phyloP scores from a whole-genome alignment of 2,797 vertebrate species.

The Etheostoma nigrum region DNA sequence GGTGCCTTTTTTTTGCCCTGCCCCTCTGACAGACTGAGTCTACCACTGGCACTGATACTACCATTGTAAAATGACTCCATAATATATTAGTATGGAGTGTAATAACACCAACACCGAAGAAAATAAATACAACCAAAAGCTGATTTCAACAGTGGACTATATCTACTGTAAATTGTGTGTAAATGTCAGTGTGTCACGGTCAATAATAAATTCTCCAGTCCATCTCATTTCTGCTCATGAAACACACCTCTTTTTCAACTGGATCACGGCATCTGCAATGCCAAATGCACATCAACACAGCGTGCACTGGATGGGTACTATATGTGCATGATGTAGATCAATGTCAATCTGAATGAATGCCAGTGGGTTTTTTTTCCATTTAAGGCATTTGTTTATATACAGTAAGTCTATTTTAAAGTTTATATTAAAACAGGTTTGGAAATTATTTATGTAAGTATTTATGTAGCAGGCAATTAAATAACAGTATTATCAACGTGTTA shows the following conservation, averaged over 20 bases:
- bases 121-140: not conserved
- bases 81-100: not conserved
- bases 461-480: not conserved
- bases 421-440: not conserved
- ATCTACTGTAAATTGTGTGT: not conserved
- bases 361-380: not conserved
- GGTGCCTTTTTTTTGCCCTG: not conserved
- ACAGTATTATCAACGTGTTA: not conserved
- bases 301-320: not conserved
- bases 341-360: not conserved
- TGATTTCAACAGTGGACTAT: conserved; percentile 17
- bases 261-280: not conserved
- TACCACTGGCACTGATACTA: not conserved
- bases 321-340: not conserved
- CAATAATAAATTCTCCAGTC: conserved; percentile 20
- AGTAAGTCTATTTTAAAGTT: not conserved
- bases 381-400: not conserved
- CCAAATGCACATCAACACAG: conserved; percentile 6
- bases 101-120: not conserved
- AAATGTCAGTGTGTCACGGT: conserved; percentile 11
- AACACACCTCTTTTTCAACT: not conserved
- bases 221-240: conserved; percentile 5
- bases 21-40: too few species aligned
- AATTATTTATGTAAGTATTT: not conserved
- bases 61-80: not conserved